Conservation (phyloP, 2,888 invertebrate genomes). For the Cryptocheilus praepositus region DNA sequence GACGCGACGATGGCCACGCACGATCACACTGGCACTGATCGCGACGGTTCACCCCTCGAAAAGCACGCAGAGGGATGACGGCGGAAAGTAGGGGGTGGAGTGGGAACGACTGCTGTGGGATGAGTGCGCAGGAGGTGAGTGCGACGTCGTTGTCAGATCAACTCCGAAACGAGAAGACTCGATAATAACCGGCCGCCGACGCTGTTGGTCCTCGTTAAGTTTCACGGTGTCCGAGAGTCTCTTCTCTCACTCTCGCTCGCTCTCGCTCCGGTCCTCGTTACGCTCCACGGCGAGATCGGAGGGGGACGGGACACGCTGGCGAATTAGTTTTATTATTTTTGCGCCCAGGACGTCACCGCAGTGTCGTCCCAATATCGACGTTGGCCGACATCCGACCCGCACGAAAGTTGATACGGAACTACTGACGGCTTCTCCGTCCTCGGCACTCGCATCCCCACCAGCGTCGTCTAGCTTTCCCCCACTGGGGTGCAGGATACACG, state of each 20-base stretch:
- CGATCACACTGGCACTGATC: not conserved
- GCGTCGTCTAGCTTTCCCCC: conserved; percentile 35
- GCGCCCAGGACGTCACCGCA: conserved; percentile 7
- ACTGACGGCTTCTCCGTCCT: conserved; percentile 56
- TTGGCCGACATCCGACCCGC: conserved; percentile 56
- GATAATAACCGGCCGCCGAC: too few species aligned
- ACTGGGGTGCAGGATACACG: conserved; percentile 60
- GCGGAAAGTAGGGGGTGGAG: not conserved
- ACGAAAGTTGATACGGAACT: conserved; percentile 70
- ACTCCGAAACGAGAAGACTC: conserved; percentile 18
- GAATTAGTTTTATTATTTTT: conserved; percentile 2
- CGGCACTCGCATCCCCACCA: conserved; percentile 60
- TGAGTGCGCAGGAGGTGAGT: not conserved
- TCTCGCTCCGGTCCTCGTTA: too few species aligned
- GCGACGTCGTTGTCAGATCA: conserved; percentile 10
- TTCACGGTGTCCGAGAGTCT: too few species aligned
- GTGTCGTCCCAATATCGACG: conserved; percentile 18
- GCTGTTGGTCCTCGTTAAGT: too few species aligned
- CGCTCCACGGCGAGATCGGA: too few species aligned
- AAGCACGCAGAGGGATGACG: conserved; percentile 12
- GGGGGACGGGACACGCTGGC: too few species aligned
- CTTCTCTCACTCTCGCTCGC: too few species aligned
- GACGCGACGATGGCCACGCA: too few species aligned
- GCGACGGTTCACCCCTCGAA: too few species aligned
- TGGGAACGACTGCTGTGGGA: too few species aligned